Percentiles rank a stretch among this genome's conserved stretches.
phyloP scores from a whole-genome alignment of 2,113 vertebrate genomes.

The Istiophorus platypterus region DNA sequence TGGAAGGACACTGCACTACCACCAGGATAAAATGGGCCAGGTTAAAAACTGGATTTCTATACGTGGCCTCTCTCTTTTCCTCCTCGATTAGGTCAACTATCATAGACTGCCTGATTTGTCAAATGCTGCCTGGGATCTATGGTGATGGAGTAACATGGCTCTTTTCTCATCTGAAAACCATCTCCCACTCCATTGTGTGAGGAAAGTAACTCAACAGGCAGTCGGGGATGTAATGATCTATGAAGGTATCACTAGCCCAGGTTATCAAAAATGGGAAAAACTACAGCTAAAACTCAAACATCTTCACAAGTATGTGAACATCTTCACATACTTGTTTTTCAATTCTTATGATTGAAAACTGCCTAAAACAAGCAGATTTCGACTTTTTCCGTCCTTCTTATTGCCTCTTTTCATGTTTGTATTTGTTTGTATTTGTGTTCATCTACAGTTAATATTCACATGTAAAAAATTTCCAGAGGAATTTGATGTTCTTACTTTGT shows the following conservation, averaged over 20 bases:
- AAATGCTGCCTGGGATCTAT: constrained; percentile 1
- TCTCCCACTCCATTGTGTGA: neutral
- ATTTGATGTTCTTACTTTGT: neutral
- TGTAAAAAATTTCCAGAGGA: neutral
- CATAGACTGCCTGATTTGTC: neutral
- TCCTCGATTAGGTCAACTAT: neutral
- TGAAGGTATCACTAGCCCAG: neutral
- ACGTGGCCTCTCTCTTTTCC: neutral
- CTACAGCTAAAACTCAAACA: too few relatives aligned
- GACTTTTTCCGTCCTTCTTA: neutral
- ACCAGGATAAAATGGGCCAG: neutral
- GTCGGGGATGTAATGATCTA: constrained; percentile 17
- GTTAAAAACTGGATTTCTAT: neutral
- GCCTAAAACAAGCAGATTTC: neutral
- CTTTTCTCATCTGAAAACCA: constrained; percentile 18
- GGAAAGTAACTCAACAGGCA: constrained; percentile 10
- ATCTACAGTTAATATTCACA: neutral
- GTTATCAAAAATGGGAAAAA: neutral
- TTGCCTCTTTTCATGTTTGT: neutral
- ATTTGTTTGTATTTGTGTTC: neutral
- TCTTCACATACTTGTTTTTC: neutral
- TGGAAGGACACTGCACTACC: neutral
- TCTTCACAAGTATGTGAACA: too few relatives aligned
- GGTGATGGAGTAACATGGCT: constrained; percentile 11
- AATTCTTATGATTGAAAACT: neutral